Conservation (phyloP, 2,797 vertebrate species). For the Echeneis naucrates region DNA sequence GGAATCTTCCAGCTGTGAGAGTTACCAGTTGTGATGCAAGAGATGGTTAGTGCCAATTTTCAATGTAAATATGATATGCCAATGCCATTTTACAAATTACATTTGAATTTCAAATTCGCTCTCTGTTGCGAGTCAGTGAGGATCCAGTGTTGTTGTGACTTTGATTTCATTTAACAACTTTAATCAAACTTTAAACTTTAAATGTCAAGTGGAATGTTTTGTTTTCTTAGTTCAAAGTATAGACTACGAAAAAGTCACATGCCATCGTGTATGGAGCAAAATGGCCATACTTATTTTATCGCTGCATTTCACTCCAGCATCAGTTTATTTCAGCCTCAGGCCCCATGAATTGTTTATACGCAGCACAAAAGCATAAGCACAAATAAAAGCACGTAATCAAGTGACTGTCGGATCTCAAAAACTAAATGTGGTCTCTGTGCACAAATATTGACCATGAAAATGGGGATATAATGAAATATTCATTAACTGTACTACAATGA, state of each 20-base stretch:
- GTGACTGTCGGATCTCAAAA: not conserved
- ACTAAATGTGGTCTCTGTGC: not conserved
- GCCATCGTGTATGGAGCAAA: no score
- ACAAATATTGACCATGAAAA: not conserved
- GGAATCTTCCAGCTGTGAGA: not conserved
- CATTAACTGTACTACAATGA: not conserved
- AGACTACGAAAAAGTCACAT: not conserved
- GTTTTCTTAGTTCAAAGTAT: not conserved
- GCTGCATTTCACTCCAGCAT: not conserved
- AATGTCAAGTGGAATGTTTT: not conserved
- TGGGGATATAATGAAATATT: not conserved
- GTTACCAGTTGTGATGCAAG: conserved; percentile 7
- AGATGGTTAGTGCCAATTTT: conserved; percentile 19
- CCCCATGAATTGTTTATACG: not conserved
- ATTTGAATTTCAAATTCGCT: conserved; percentile 63
- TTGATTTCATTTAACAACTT: conserved; percentile 14
- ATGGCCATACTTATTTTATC: no score
- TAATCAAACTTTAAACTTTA: conserved; percentile 19
- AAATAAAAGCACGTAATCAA: conserved; percentile 7
- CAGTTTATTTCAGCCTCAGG: not conserved
- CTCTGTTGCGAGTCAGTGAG: not conserved
- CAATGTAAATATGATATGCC: conserved; percentile 41
- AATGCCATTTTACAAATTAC: conserved; percentile 49
- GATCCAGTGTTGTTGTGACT: conserved; percentile 9
- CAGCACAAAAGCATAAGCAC: no score